Base-by-base conservation (phyloP, 2,888 invertebrate genomes). In the Xylocampa areola region DNA sequence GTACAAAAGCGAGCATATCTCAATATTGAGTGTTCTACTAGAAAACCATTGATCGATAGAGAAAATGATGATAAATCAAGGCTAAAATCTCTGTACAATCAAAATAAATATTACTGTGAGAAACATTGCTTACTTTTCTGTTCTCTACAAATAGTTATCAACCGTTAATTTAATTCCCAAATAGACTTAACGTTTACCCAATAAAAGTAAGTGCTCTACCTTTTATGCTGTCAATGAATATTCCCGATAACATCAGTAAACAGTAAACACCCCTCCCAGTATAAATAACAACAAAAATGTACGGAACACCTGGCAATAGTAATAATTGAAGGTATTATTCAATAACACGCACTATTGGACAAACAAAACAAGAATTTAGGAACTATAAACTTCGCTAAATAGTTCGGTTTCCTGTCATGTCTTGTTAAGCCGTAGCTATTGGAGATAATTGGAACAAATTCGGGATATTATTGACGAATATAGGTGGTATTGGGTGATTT, bases 261-360 rank as follows among this genome's bases (percentile, higher is more conserved):
- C 73, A 16, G 14, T 27, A 25, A 45, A 53, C 61, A 41, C 14
- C 13, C 48, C 43, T 36, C 14, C 21, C 5, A 21, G 21, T 23
- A 10, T 11, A 41, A 27, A 33, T 14, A 32, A n/a, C 14, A 21
- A 17, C n/a, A 17, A 44, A 54, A 30, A n/a, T n/a, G 36, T 25
- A 8, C 6, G 7, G 27, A 0, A 5, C 77, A 74, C 62, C 71
- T 70, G 74, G 71, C 60, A 2, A 35, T 45, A 48, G 27, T 14
- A 13, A 16, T 33, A 49, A 45, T 23, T 39, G 7, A 17, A 36
- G 29, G 52, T 69, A 76, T 79, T 66, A 79, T 80, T 75, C 79
- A 79, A 84, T 83, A 75, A 43, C 67, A 79, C 71, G 79, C 72
- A 62, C 69, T 58, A 81, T 79, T 68, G 62, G 53, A 66, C 67